Evolutionary conservation across 2,888 invertebrate species (phyloP).

Genomic region (Ornithoptera alexandrae): DNA sequence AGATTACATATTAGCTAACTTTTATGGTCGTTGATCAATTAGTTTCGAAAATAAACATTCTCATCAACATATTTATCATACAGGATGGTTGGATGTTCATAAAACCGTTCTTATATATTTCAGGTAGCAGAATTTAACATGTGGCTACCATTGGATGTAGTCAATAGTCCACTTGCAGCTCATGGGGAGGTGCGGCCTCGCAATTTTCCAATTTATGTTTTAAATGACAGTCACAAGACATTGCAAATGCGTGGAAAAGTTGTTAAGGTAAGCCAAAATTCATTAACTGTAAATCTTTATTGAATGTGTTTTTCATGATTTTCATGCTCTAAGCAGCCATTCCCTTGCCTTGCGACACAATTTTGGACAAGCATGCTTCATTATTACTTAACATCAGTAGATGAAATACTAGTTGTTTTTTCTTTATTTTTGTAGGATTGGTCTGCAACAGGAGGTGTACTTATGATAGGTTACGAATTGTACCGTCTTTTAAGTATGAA

Average conservation of each 20-base stretch:
- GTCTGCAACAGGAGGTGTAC: constrained; percentile 93
- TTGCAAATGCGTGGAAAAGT: constrained; percentile 92
- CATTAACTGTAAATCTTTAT: background rate
- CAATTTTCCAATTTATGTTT: constrained; percentile 91
- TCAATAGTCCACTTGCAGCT: constrained; percentile 75
- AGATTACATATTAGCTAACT: too few relatives aligned
- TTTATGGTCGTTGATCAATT: background rate
- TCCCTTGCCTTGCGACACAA: too few relatives aligned
- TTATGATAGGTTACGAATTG: constrained; percentile 98
- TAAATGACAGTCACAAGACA: constrained; percentile 97
- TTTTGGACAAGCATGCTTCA: too few relatives aligned
- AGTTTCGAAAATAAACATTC: background rate
- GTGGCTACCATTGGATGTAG: constrained; percentile 92
- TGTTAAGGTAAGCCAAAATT: constrained; percentile 71
- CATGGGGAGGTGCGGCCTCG: constrained; percentile 87
- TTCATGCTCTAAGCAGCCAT: too few relatives aligned
- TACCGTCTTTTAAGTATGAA: constrained; percentile 93
- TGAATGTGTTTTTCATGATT: background rate
- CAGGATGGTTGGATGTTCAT: background rate
- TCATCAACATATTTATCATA: background rate
- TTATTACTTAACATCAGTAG: too few relatives aligned
- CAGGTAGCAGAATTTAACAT: constrained; percentile 96
- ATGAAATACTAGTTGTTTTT: background rate
- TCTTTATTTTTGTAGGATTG: constrained; percentile 81
- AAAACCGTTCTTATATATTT: background rate